phyloP scores from a whole-genome alignment of 2,113 vertebrate genomes.

The Dipodomys stephensi region DNA sequence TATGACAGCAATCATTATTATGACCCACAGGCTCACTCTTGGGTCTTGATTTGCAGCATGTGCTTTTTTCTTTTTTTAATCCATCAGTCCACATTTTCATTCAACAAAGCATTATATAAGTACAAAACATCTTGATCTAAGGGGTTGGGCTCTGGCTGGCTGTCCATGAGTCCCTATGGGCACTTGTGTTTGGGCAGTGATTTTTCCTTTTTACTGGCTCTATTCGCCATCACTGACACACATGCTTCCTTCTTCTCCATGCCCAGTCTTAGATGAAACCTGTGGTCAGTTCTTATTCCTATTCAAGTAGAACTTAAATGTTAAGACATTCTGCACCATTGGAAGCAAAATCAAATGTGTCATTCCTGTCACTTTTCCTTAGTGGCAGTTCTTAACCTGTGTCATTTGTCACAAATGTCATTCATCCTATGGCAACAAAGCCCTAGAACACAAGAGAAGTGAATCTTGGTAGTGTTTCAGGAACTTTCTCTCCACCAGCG shows the following conservation, averaged over 20 bases:
- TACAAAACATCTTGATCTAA: not conserved
- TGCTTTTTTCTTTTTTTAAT: not conserved
- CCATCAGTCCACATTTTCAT: too few species aligned
- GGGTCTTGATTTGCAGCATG: not conserved
- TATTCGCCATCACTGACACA: not conserved
- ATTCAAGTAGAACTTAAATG: not conserved
- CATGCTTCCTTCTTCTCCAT: slow-evolving; percentile 16
- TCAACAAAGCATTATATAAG: too few species aligned
- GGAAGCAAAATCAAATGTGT: slow-evolving; percentile 21
- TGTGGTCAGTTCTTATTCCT: not conserved
- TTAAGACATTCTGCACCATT: not conserved
- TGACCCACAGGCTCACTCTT: not conserved
- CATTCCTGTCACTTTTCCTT: not conserved
- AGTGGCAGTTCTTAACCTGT: not conserved
- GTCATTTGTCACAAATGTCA: not conserved
- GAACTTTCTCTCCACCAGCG: not conserved
- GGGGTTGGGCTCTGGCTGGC: not conserved
- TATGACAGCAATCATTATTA: not conserved
- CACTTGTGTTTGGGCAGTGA: not conserved
- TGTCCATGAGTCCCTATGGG: not conserved
- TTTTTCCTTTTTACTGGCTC: not conserved
- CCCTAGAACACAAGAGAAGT: not conserved
- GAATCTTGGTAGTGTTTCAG: not conserved
- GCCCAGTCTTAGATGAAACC: not conserved
- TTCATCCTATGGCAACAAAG: not conserved